A percentile compares a stretch with the other conserved stretches of the same genome.
phyloP scores from a whole-genome alignment of 2,797 vertebrate genomes.

The Pseudochromis fuscus region DNA sequence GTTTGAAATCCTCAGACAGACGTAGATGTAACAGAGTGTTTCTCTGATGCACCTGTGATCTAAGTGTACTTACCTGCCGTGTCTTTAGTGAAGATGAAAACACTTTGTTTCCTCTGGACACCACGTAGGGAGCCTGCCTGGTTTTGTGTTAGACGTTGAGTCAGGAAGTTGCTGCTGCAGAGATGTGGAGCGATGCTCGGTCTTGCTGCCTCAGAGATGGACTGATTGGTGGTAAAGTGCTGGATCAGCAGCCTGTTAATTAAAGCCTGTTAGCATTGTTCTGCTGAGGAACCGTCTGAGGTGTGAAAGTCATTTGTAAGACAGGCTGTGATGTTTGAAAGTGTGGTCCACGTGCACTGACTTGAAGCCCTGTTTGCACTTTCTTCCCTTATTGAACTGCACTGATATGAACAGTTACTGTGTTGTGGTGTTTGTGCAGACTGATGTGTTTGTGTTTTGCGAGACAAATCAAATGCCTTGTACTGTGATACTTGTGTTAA shows the following conservation, averaged over 20 bases:
- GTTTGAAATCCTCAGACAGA: conserved; percentile 2
- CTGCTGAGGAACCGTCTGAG: neutral
- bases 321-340: conserved; percentile 2
- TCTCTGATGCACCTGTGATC: conserved; percentile 22
- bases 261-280: conserved; percentile 9
- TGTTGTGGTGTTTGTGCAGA: conserved; percentile 17
- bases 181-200: neutral
- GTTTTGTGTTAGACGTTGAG: conserved; percentile 16
- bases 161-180: neutral
- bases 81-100: conserved; percentile 5
- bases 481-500: conserved; percentile 26
- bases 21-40: neutral
- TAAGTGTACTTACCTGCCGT: conserved; percentile 65
- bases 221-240: neutral
- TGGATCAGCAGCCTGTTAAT: conserved; percentile 10
- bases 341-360: conserved; percentile 23
- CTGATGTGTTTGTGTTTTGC: conserved; percentile 18
- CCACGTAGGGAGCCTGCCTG: conserved; percentile 4
- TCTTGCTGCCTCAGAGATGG: neutral
- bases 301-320: neutral
- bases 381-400: conserved; percentile 44
- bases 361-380: conserved; percentile 54
- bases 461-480: conserved; percentile 33
- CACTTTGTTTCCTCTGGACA: conserved; percentile 24
- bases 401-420: conserved; percentile 11